phyloP scores from a whole-genome alignment of 1,140 invertebrate species.

The Pinna nobilis region DNA sequence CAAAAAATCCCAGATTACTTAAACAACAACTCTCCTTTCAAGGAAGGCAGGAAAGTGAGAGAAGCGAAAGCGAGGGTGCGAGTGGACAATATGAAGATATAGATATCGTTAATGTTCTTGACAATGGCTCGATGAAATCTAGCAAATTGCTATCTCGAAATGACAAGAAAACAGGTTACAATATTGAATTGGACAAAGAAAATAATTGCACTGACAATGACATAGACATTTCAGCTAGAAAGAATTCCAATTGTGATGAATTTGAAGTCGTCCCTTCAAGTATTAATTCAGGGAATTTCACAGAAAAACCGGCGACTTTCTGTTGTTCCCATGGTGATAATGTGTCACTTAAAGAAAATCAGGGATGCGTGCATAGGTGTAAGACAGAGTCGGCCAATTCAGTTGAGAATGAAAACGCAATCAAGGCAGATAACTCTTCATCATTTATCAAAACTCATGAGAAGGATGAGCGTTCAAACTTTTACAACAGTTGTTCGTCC shows the following conservation, averaged over 20 bases:
- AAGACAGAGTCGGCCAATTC: not conserved
- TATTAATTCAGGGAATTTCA: not conserved
- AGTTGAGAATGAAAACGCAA: not conserved
- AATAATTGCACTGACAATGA: not conserved
- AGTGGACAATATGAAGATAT: slow-evolving; percentile 46
- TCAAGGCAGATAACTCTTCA: not conserved
- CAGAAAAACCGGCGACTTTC: not conserved
- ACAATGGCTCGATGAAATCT: not conserved
- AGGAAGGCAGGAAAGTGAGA: slow-evolving; percentile 19
- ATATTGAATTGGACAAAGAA: no score
- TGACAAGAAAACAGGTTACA: no score
- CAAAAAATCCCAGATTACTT: not conserved
- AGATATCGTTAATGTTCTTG: slow-evolving; percentile 40
- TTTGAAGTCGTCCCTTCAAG: not conserved
- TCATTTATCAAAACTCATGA: no score
- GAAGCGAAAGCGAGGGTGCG: slow-evolving; percentile 39
- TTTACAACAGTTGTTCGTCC: no score
- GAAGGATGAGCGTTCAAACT: no score
- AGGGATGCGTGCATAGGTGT: slow-evolving; percentile 2
- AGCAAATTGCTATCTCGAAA: no score
- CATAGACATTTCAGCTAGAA: not conserved
- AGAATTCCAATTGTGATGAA: no score
- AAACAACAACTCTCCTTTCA: no score
- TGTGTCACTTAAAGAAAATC: not conserved
- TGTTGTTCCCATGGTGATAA: no score